Evolutionary conservation across 2,113 vertebrate species (phyloP).

Genomic region (Gnathonemus echidnorhynchus): DNA sequence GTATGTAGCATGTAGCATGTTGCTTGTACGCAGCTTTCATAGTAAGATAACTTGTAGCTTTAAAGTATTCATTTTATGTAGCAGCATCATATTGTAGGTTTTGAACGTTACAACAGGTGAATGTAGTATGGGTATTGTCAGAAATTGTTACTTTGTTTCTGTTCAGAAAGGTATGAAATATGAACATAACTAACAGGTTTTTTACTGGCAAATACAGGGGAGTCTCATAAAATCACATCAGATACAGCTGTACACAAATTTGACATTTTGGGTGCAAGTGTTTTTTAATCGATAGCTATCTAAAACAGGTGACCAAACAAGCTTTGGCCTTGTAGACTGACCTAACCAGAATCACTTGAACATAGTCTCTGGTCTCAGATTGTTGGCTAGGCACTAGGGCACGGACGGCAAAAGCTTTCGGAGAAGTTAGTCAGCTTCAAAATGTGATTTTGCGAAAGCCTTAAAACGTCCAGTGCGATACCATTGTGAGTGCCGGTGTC

Average conservation of each 20-base stretch:
- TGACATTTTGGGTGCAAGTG: not conserved
- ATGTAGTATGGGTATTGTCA: slow-evolving; percentile 21
- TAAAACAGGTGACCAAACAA: slow-evolving; percentile 43
- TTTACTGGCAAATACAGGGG: not conserved
- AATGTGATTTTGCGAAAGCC: not conserved
- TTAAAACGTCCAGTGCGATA: not conserved
- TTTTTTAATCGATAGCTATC: slow-evolving; percentile 26
- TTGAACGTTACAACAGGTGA: slow-evolving; percentile 39
- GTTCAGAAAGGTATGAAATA: slow-evolving; percentile 15
- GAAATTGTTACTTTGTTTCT: slow-evolving; percentile 16
- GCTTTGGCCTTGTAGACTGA: not conserved
- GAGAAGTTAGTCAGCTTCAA: not conserved
- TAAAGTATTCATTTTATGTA: slow-evolving; percentile 23
- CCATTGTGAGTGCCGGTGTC: not conserved
- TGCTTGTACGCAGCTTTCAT: slow-evolving; percentile 17
- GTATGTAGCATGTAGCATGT: slow-evolving; percentile 2
- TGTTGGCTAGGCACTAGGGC: not conserved
- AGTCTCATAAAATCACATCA: not conserved
- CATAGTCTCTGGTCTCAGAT: not conserved
- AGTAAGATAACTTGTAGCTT: slow-evolving; percentile 47
- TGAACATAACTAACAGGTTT: not conserved
- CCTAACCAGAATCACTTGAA: not conserved
- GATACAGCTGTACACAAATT: not conserved
- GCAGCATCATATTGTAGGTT: slow-evolving; percentile 20
- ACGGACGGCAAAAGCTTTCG: not conserved